These are phyloP conservation scores for Ameiurus melas DNA, from an alignment of 2,113 vertebrate species.

Conservation along the genomic window DNA sequence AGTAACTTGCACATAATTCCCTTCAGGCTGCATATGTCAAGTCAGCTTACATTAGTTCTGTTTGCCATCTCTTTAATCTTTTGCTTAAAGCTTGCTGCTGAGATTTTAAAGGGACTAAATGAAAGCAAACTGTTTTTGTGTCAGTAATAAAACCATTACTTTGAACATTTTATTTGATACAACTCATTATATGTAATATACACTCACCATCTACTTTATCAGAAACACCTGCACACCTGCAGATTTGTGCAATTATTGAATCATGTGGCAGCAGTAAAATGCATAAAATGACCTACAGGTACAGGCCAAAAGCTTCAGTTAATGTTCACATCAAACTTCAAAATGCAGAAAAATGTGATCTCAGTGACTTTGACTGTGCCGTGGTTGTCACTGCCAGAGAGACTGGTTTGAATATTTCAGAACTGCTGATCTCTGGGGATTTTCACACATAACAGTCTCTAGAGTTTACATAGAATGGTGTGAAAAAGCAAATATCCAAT, in stretches of 20 bases:
- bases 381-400: not conserved
- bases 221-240: slow-evolving; percentile 15
- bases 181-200: slow-evolving; percentile 25
- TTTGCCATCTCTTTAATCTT: slow-evolving; percentile 48
- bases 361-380: not conserved
- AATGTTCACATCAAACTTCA: not conserved
- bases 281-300: not conserved
- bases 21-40: slow-evolving; percentile 49
- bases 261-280: slow-evolving; percentile 4
- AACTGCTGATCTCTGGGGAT: not conserved
- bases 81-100: slow-evolving; percentile 28
- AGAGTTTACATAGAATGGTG: not conserved
- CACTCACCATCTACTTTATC: not conserved
- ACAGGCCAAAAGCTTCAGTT: slow-evolving; percentile 5
- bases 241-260: not conserved
- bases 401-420: not conserved
- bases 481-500: not conserved
- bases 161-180: slow-evolving; percentile 27
- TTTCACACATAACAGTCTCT: not conserved
- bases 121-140: slow-evolving; percentile 39
- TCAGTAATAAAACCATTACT: slow-evolving; percentile 34
- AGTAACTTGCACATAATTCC: slow-evolving; percentile 41
- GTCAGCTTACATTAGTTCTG: slow-evolving; percentile 40
- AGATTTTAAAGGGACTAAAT: slow-evolving; percentile 35
- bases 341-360: not conserved